Percentiles rank a stretch among this genome's conserved stretches.
Evolutionary conservation across 2,113 vertebrate genomes (phyloP).

Genomic region (Crotalus helleri): DNA sequence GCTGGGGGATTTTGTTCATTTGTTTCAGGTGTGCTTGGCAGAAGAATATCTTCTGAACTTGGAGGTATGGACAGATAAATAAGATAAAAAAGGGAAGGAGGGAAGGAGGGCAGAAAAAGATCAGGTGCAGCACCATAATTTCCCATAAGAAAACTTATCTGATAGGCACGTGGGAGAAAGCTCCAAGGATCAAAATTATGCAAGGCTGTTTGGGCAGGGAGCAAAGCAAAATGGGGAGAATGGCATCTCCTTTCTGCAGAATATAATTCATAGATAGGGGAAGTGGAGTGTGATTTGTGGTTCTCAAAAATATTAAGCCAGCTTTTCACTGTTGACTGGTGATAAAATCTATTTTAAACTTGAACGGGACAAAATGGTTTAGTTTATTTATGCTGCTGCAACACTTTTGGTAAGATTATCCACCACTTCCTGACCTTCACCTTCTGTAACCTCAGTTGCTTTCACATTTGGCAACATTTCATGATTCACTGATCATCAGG

Average conservation of each 20-base stretch:
- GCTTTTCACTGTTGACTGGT: not conserved
- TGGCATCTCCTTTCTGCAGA: not conserved
- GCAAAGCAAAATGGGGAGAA: not conserved
- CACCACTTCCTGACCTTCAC: not conserved
- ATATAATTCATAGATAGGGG: not conserved
- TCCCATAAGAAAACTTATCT: not conserved
- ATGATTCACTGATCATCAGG: not conserved
- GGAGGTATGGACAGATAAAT: not conserved
- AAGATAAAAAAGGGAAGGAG: not conserved
- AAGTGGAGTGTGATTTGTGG: not conserved
- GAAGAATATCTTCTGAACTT: not conserved
- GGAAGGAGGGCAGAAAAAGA: not conserved
- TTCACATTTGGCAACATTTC: not conserved
- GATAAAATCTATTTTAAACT: not conserved
- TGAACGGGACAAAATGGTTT: not conserved
- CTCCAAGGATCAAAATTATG: constrained; percentile 4
- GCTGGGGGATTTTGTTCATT: not conserved
- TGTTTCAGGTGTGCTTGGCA: not conserved
- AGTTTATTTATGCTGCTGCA: not conserved
- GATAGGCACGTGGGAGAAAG: not conserved
- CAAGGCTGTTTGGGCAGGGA: not conserved
- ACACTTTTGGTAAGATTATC: not conserved
- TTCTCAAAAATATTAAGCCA: not conserved
- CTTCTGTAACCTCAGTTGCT: not conserved
- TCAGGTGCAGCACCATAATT: not conserved